Evolutionary conservation across 2,797 vertebrate genomes (phyloP), one percentile per base, ranked within the genome.

Genomic region (Crenichthys baileyi): DNA sequence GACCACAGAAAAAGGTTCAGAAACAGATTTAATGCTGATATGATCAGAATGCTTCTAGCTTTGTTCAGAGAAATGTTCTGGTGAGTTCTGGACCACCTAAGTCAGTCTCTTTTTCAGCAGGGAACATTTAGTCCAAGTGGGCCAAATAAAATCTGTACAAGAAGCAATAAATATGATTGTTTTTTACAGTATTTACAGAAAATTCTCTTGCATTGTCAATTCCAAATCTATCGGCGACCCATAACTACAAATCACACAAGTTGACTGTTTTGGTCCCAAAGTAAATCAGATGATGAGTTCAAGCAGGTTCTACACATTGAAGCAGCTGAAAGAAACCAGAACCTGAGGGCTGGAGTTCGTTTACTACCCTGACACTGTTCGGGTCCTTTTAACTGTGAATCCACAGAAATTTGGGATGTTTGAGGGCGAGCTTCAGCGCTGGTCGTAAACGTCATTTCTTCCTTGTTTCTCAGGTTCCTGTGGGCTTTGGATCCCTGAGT

Each of bases 141-240:
- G 3, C 13, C 8, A n/a, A 60, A 74, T 29, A 9, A 3, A 41
- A 18, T 60, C 36, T 60, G 56, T 46, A 60, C 72, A 73, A n/a
- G 5, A 73, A 22, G 22, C 39, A 74, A 74, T 74, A 74, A 74
- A 74, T 74, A 74, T 7, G 8, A 36, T 63, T 44, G 22, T 24
- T n/a, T 26, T 29, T 60, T 74, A 74, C 72, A 74, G 8, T 22
- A 60, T 74, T 74, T 60, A 74, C 56, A 74, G 8, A 12, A 24
- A 31, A 31, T 31, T 31, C 31, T 31, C 31, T 31, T 31, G 8
- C 41, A 44, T 44, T 58, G n/a, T 58, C 55, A 58, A 7, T 11
- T 60, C 13, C 0, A n/a, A 61, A 7, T 65, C 5, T 7, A 6
- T 60, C 26, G 9, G 31, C 18, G 13, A 67, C 36, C 36, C 61